Evolutionary conservation across 2,797 vertebrate genomes (phyloP), one percentile per base, ranked within the genome.

Genomic region (Pogonophryne albipinna): DNA sequence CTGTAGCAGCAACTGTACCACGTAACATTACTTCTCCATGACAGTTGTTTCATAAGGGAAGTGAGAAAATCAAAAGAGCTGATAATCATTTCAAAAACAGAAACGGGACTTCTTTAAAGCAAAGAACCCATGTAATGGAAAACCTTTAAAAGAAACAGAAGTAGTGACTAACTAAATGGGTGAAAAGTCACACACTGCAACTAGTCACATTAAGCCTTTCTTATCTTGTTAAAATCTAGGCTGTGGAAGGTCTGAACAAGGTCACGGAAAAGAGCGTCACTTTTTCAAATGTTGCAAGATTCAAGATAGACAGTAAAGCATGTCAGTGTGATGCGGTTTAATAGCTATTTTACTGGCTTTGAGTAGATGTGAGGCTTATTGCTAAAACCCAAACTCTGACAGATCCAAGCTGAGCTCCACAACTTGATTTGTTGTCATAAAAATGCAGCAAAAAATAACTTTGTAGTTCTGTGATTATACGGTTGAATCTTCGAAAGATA

Each of bases 31-130:
- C 77, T 83, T 82, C 78, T 77, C 78, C 58, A 20, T 84, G 76
- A 80, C 65, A 41, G 46, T 57, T 60, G 86, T 84, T 86, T 86
- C 80, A 88, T 6, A 44, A 71, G 90, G 34, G 91, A 92, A 92
- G 88, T 92, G 85, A 89, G 80, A 66, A 27, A 85, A 73, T 68
- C 9, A 74, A 50, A 76, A 50, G 23, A 57, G n/a, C 82, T 57
- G 61, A 80, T 73, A 31, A 53, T 41, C 34, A 61, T 60, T 71
- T 62, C 31, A 73, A 71, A 89, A 38, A 88, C 78, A 56, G 80
- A 84, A 81, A 79, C 46, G 3, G 27, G 23, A 65, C 80, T 49
- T 79, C 60, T 50, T 58, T 34, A 80, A 76, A 68, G 38, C 66
- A 70, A 58, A 20, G 31, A 62, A 27, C 66, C 70, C 52, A 55